phyloP scores from a whole-genome alignment of 1,140 invertebrate species.

The Saccostrea echinata region DNA sequence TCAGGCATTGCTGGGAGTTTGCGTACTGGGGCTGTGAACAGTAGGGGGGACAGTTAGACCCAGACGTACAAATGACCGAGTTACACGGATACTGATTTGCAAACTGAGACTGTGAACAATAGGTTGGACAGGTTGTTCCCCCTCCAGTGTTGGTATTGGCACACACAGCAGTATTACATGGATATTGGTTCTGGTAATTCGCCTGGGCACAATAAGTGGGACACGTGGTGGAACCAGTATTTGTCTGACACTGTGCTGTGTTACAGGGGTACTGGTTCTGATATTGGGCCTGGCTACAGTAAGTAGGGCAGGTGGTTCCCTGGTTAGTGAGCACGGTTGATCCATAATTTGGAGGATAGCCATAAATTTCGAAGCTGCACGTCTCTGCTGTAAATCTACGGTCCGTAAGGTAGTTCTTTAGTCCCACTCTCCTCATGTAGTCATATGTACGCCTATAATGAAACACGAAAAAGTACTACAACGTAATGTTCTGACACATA shows the following conservation, averaged over 20 bases:
- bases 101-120: neutral
- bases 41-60: too few relatives aligned
- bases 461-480: neutral
- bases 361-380: slow-evolving; percentile 50
- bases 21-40: too few relatives aligned
- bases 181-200: neutral
- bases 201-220: neutral
- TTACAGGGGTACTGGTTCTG: slow-evolving; percentile 22
- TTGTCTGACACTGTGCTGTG: neutral
- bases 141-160: too few relatives aligned
- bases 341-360: slow-evolving; percentile 53
- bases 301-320: neutral
- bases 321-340: neutral
- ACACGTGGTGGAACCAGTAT: neutral
- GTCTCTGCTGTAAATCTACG: slow-evolving; percentile 33
- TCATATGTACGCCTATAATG: slow-evolving; percentile 51
- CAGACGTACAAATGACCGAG: neutral
- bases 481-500: too few relatives aligned
- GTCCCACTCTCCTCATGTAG: slow-evolving; percentile 47
- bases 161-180: neutral
- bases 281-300: slow-evolving; percentile 6
- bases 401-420: slow-evolving; percentile 55
- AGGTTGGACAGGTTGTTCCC: neutral
- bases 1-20: too few relatives aligned
- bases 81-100: neutral